Evolutionary conservation across 2,797 vertebrate genomes (phyloP), one percentile per base, ranked within the genome.

Genomic region (Eutrigla gurnardus): DNA sequence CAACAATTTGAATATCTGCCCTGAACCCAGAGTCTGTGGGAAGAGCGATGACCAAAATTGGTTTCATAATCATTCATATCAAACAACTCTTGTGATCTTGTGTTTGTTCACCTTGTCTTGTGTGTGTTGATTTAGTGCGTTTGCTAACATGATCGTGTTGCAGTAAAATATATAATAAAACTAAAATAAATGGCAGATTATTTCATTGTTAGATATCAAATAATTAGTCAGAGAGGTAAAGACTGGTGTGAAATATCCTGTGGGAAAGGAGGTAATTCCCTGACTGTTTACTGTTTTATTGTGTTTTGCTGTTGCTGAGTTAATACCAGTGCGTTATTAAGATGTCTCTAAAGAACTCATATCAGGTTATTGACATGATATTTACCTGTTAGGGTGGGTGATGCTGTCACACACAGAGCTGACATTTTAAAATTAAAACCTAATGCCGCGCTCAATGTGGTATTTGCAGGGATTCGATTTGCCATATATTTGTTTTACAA

Each of bases 1-100:
- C 42, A 25, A n/a, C 5, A 0, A 86, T 91, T 89, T 91, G 73
- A 82, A 91, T 90, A 52, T 81, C 9, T 70, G 40, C 57, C 47
- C 67, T 49, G 0, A 71, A 65, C 18, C 1, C 46, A 39, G 36
- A 78, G 35, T n/a, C 64, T 67, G 89, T 82, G 75, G 80, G 86
- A 79, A 55, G 78, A 69, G n/a, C 7, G 3, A 1, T 71, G 73
- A 68, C 66, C 68, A 76, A 68, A 59, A 45, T 10, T 70, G 54
- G 75, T 91, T 87, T 90, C 82, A 85, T n/a, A 71, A 40, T 18
- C 18, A 32, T 43, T 45, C 15, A 40, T 35, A 61, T 32, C 46
- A 78, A 79, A 78, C 76, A 79, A 74, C 67, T 69, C 54, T 65
- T 57, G 45, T 54, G 25, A 60, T 80, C 12, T 65, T 11, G 0